A percentile compares a stretch with the other conserved stretches of the same genome.
Conservation (phyloP, 92 coral and sea anemone genomes). For the Porites rus region DNA sequence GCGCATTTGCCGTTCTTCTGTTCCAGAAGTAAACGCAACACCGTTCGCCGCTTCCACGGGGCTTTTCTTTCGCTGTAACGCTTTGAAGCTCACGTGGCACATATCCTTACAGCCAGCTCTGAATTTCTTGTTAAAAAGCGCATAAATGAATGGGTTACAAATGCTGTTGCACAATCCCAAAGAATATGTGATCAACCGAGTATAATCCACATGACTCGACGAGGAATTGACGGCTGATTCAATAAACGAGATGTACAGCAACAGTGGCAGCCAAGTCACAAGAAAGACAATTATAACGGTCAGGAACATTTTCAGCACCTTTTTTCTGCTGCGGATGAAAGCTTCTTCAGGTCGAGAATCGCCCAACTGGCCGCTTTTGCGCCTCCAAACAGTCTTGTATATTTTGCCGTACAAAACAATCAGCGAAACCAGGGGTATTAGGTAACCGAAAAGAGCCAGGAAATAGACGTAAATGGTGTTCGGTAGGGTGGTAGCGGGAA, state of each 20-base stretch:
- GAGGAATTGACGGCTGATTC: slow-evolving; percentile 58
- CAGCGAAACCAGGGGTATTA: slow-evolving; percentile 70
- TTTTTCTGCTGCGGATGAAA: slow-evolving; percentile 73
- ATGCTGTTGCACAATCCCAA: slow-evolving; percentile 79
- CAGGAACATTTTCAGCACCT: slow-evolving; percentile 86
- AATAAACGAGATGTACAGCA: slow-evolving; percentile 76
- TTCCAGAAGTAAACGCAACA: neutral
- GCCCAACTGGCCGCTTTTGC: slow-evolving; percentile 48
- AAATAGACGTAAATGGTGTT: slow-evolving; percentile 71
- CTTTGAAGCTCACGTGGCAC: slow-evolving; percentile 24
- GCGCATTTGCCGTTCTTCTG: neutral
- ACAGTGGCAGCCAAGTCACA: slow-evolving; percentile 81
- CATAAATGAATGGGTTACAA: slow-evolving; percentile 85
- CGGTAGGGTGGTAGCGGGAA: slow-evolving; percentile 59
- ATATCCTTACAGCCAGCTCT: slow-evolving; percentile 83
- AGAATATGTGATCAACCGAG: slow-evolving; percentile 72
- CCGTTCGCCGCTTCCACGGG: slow-evolving; percentile 12
- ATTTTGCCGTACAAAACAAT: slow-evolving; percentile 79
- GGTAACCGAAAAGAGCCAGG: slow-evolving; percentile 71
- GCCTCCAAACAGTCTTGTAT: slow-evolving; percentile 73
- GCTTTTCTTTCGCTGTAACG: neutral
- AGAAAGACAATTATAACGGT: slow-evolving; percentile 85
- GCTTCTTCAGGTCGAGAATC: slow-evolving; percentile 61
- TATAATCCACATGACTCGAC: slow-evolving; percentile 56
- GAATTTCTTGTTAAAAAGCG: slow-evolving; percentile 80